These are phyloP conservation scores for Tetragnatha versicolor DNA, from an alignment of 1,140 invertebrate genomes.

Conservation along the genomic window DNA sequence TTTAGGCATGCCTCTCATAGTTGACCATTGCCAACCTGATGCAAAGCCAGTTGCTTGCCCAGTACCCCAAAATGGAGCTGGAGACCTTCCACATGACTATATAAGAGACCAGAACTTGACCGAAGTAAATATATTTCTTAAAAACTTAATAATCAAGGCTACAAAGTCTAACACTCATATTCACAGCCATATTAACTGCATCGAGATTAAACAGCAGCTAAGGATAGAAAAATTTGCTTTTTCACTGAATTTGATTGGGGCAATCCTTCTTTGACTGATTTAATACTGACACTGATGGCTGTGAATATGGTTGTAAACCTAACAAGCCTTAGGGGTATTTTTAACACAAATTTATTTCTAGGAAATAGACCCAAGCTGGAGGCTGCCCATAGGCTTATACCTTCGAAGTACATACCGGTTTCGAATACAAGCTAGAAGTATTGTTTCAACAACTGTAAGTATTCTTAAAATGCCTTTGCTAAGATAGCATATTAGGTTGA, in stretches of 20 bases:
- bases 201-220: too few relatives aligned
- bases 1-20: constrained; percentile 54
- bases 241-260: not conserved
- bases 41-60: constrained; percentile 50
- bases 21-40: constrained; percentile 57
- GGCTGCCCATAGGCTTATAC: constrained; percentile 58
- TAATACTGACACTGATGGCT: too few relatives aligned
- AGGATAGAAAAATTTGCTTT: too few relatives aligned
- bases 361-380: constrained; percentile 54
- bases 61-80: constrained; percentile 35
- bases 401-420: constrained; percentile 56
- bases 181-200: too few relatives aligned
- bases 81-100: constrained; percentile 44
- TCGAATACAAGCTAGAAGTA: constrained; percentile 51
- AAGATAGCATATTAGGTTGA: not conserved
- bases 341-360: not conserved
- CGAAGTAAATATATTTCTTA: constrained; percentile 35
- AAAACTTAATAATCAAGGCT: too few relatives aligned
- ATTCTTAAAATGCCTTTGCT: not conserved
- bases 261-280: not conserved
- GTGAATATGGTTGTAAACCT: too few relatives aligned
- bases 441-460: constrained; percentile 55
- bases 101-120: constrained; percentile 50
- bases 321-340: not conserved
- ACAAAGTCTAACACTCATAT: too few relatives aligned